A percentile compares a stretch with the other conserved stretches of the same genome.
Conservation (phyloP, 2,113 vertebrate genomes). For the Pachypanchax playfairii region DNA sequence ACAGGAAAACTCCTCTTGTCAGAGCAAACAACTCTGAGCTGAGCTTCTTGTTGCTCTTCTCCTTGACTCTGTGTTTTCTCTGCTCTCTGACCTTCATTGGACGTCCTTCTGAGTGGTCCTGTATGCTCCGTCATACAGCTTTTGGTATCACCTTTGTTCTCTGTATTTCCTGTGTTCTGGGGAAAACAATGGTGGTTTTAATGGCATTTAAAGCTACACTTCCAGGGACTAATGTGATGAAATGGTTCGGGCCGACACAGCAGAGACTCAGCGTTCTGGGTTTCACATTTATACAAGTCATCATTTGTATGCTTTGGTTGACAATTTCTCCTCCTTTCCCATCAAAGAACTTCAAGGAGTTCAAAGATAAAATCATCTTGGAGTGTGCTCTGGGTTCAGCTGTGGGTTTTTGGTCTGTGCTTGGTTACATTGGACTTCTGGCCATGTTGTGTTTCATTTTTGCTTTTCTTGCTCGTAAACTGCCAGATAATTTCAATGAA, state of each 20-base stretch:
- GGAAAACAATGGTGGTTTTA: conserved; percentile 69
- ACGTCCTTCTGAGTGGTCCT: conserved; percentile 65
- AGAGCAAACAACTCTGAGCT: conserved; percentile 70
- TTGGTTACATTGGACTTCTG: conserved; percentile 76
- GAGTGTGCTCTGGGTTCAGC: conserved; percentile 73
- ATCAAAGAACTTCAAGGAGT: conserved; percentile 4
- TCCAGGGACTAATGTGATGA: conserved; percentile 67
- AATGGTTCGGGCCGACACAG: conserved; percentile 71
- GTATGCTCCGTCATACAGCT: conserved; percentile 67
- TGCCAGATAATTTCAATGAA: conserved; percentile 81
- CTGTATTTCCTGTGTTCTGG: conserved; percentile 61
- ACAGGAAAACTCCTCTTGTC: conserved; percentile 70
- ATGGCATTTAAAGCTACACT: conserved; percentile 70
- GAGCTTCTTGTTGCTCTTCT: conserved; percentile 74
- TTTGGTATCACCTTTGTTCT: conserved; percentile 75
- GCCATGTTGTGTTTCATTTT: conserved; percentile 75
- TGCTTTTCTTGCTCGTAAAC: conserved; percentile 76
- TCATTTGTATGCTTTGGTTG: conserved; percentile 75
- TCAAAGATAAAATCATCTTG: conserved; percentile 65
- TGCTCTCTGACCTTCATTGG: conserved; percentile 75
- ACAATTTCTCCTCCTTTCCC: conserved; percentile 70
- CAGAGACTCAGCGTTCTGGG: conserved; percentile 71
- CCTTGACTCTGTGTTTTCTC: conserved; percentile 72
- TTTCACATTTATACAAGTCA: conserved; percentile 71
- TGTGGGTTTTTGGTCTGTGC: conserved; percentile 71